These are phyloP conservation scores for Holacanthus passer DNA, from an alignment of 2,113 vertebrate species.

Conservation along the genomic window DNA sequence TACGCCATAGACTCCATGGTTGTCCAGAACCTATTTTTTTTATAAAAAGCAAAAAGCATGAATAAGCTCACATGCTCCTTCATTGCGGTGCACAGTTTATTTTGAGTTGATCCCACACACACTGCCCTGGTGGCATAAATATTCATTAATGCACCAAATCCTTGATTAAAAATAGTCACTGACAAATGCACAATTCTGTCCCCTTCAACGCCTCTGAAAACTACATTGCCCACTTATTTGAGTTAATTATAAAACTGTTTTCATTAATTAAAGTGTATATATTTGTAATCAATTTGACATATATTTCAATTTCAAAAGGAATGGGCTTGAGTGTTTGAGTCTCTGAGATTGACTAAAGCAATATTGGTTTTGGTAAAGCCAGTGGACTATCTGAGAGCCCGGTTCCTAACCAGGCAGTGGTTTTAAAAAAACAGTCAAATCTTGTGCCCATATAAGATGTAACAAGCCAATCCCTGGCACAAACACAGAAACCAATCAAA, in stretches of 20 bases:
- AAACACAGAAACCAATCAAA: conserved; percentile 84
- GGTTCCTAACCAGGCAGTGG: conserved; percentile 15
- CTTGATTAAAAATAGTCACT: neutral
- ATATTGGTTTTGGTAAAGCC: neutral
- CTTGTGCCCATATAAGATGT: conserved; percentile 54
- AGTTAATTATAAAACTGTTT: neutral
- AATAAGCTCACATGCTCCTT: neutral
- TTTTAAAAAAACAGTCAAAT: conserved; percentile 49
- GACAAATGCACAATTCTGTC: neutral
- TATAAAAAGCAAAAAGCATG: neutral
- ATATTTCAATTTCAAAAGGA: neutral
- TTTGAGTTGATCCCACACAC: neutral
- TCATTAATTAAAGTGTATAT: neutral
- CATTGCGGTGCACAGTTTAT: neutral
- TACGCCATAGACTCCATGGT: neutral
- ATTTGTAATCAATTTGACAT: neutral
- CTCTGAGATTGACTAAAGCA: neutral
- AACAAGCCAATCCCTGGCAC: conserved; percentile 79
- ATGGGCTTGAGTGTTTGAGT: neutral
- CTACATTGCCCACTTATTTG: neutral
- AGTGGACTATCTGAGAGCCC: conserved; percentile 20
- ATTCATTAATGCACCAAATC: neutral
- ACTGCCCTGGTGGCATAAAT: neutral
- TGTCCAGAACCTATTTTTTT: neutral
- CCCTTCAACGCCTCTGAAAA: neutral